Conservation (phyloP, 2,113 vertebrate species). For the Petromus typicus region DNA sequence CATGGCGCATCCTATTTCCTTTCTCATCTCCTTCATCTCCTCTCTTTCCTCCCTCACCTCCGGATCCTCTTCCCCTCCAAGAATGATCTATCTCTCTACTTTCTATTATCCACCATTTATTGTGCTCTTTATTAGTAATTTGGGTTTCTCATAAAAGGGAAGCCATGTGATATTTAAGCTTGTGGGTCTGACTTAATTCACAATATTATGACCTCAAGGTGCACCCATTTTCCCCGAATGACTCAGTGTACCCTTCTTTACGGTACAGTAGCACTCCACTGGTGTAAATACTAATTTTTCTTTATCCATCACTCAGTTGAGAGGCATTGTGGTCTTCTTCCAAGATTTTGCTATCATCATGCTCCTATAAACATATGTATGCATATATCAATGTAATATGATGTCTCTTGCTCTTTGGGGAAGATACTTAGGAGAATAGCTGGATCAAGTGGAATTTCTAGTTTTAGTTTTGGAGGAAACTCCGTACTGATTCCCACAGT, state of each 20-base stretch:
- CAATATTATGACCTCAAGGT: neutral
- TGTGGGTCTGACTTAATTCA: neutral
- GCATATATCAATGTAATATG: neutral
- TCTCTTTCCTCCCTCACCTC: neutral
- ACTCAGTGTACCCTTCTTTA: neutral
- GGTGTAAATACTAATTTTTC: neutral
- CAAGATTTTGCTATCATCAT: neutral
- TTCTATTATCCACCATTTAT: neutral
- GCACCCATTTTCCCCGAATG: neutral
- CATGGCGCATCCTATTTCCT: neutral
- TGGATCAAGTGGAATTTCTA: neutral
- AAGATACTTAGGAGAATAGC: neutral
- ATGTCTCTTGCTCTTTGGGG: neutral
- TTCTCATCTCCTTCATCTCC: too few relatives aligned
- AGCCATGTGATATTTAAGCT: neutral
- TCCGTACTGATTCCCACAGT: neutral
- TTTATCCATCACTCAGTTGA: neutral
- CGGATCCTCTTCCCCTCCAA: neutral
- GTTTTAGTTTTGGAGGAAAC: neutral
- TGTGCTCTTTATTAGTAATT: neutral
- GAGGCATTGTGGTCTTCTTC: neutral
- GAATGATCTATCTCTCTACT: neutral
- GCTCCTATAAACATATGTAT: neutral
- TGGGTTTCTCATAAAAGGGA: neutral
- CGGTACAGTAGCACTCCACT: neutral